Percentiles rank a stretch among this genome's conserved stretches.
phyloP scores from a whole-genome alignment of 2,113 vertebrate species.

The Gracilinanus agilis region DNA sequence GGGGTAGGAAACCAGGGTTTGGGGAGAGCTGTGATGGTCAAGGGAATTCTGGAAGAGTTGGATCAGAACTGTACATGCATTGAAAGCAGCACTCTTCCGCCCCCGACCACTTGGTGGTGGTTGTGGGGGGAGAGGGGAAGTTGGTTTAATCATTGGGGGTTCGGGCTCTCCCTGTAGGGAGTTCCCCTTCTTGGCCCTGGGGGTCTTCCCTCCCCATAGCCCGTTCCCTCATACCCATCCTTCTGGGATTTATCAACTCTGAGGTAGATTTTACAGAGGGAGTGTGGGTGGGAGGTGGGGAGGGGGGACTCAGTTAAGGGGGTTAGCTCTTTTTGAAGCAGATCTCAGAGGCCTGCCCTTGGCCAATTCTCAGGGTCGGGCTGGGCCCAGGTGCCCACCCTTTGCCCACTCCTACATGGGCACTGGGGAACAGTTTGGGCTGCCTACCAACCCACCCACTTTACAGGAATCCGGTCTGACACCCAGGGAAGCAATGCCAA shows the following conservation, averaged over 20 bases:
- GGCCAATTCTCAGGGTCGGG: constrained; percentile 54
- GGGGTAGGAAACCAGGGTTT: neutral
- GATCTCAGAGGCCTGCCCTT: constrained; percentile 69
- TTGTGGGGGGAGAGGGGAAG: constrained; percentile 23
- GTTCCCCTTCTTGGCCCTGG: constrained; percentile 64
- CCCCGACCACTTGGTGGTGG: constrained; percentile 40
- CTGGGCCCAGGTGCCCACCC: constrained; percentile 52
- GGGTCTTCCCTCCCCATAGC: constrained; percentile 30
- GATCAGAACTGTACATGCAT: constrained; percentile 67
- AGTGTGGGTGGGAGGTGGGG: constrained; percentile 25
- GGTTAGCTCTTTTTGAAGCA: constrained; percentile 76
- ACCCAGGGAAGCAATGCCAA: constrained; percentile 1
- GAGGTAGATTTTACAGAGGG: constrained; percentile 85
- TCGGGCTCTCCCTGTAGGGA: constrained; percentile 48
- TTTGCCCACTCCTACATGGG: constrained; percentile 34
- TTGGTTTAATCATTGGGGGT: constrained; percentile 53
- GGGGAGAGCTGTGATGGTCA: constrained; percentile 17
- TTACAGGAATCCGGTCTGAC: constrained; percentile 6
- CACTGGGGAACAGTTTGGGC: neutral
- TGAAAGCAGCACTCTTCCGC: constrained; percentile 28
- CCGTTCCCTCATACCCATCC: constrained; percentile 66
- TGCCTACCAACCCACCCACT: neutral
- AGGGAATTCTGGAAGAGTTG: constrained; percentile 67
- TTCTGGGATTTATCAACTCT: constrained; percentile 77
- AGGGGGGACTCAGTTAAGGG: constrained; percentile 22